phyloP scores from a whole-genome alignment of 1,140 invertebrate species.

The Camponotus pennsylvanicus region DNA sequence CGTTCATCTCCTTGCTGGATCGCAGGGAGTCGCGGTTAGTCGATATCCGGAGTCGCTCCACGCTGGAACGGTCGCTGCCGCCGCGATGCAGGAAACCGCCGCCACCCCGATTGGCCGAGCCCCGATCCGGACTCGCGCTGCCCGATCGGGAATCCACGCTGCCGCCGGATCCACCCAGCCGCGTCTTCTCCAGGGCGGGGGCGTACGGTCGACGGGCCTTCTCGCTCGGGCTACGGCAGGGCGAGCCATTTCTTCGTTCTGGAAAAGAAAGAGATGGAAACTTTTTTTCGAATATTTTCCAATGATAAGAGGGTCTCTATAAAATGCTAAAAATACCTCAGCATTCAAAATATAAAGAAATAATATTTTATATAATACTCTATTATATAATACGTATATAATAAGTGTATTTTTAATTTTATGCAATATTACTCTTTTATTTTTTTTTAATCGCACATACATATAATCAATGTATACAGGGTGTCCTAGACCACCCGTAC shows the following conservation, averaged over 20 bases:
- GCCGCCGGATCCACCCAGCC: slow-evolving; percentile 82
- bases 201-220: slow-evolving; percentile 81
- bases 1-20: slow-evolving; percentile 80
- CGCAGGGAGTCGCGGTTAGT: slow-evolving; percentile 80
- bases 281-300: background rate
- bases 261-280: background rate
- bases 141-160: slow-evolving; percentile 84
- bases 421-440: background rate
- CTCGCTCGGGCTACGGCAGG: slow-evolving; percentile 82
- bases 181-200: slow-evolving; percentile 82
- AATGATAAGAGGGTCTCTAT: background rate
- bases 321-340: too few relatives aligned
- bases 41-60: slow-evolving; percentile 81
- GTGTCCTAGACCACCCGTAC: too few relatives aligned
- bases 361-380: background rate
- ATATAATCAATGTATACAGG: too few relatives aligned
- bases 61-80: slow-evolving; percentile 80
- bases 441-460: background rate
- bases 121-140: slow-evolving; percentile 83
- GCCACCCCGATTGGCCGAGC: slow-evolving; percentile 68
- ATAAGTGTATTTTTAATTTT: background rate
- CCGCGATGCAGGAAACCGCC: slow-evolving; percentile 77
- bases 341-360: background rate
- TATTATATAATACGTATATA: background rate
- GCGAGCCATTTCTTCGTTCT: slow-evolving; percentile 82